These are phyloP conservation scores for Celastrina argiolus DNA, from an alignment of 2,888 invertebrate species.

Conservation along the genomic window DNA sequence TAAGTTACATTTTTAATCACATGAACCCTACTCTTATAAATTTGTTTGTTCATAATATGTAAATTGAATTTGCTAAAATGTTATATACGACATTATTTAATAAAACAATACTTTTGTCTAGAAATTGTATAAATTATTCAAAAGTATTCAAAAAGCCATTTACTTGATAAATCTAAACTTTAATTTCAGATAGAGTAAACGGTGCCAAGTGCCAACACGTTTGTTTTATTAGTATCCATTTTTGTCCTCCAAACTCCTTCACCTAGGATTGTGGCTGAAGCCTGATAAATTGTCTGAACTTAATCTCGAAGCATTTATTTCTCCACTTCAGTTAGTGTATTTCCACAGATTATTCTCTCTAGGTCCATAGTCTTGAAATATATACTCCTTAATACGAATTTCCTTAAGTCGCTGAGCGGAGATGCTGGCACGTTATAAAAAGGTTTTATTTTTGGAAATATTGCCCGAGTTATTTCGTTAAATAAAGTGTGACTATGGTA, in stretches of 20 bases:
- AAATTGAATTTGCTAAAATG: too few species aligned
- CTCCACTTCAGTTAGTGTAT: slow-evolving; percentile 20
- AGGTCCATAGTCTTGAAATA: slow-evolving; percentile 10
- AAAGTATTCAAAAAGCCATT: neutral
- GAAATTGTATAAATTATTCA: too few species aligned
- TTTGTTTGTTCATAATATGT: too few species aligned
- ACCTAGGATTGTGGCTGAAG: slow-evolving; percentile 25
- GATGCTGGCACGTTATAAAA: slow-evolving; percentile 32
- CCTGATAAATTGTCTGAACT: slow-evolving; percentile 34
- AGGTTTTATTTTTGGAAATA: neutral
- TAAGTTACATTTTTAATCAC: too few species aligned
- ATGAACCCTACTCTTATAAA: too few species aligned
- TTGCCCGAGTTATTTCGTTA: neutral
- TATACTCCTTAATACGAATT: slow-evolving; percentile 7
- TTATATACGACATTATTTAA: too few species aligned
- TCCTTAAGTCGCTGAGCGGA: slow-evolving; percentile 36
- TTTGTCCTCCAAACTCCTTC: slow-evolving; percentile 11
- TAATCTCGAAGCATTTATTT: slow-evolving; percentile 35
- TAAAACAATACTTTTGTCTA: too few species aligned
- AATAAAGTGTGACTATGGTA: neutral
- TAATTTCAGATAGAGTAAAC: slow-evolving; percentile 4
- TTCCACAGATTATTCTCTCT: neutral
- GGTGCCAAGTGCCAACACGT: neutral
- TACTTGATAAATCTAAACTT: slow-evolving; percentile 1
- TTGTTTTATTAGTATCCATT: slow-evolving; percentile 14